Percentiles rank a stretch among this genome's conserved stretches.
Evolutionary conservation across 2,797 vertebrate genomes (phyloP).

Genomic region (Salmo trutta): DNA sequence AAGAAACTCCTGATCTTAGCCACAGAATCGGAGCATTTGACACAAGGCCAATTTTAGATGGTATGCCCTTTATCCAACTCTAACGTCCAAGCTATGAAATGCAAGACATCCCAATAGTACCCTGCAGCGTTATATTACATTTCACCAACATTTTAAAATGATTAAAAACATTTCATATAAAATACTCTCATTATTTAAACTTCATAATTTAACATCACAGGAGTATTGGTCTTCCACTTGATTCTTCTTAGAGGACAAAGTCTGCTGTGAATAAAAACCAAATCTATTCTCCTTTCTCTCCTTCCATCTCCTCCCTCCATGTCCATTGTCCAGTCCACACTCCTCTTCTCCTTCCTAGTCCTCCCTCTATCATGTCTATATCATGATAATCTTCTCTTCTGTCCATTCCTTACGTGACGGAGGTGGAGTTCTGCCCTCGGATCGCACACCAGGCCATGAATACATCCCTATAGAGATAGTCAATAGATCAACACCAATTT

Average conservation of each 20-base stretch:
- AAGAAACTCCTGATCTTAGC: no score
- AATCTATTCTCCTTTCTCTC: conserved; percentile 10
- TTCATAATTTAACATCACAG: conserved; percentile 42
- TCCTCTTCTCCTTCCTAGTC: not conserved
- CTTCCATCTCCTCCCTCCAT: not conserved
- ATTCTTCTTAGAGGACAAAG: conserved; percentile 7
- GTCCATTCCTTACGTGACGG: conserved; percentile 71
- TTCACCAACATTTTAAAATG: conserved; percentile 15
- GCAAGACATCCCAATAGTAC: not conserved
- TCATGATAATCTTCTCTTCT: not conserved
- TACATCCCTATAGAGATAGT: conserved; percentile 76
- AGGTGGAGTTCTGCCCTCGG: conserved; percentile 79
- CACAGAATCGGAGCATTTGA: no score
- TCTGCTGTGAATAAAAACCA: conserved; percentile 10
- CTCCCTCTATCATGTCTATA: conserved; percentile 15
- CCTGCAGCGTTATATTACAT: conserved; percentile 13
- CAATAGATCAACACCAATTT: not conserved
- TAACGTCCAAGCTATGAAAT: not conserved
- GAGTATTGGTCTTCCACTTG: conserved; percentile 19
- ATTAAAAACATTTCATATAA: conserved; percentile 65
- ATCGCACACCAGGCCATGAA: conserved; percentile 90
- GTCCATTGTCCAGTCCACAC: not conserved
- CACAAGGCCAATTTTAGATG: not conserved
- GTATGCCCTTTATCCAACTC: not conserved
- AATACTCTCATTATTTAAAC: conserved; percentile 40